phyloP scores from a whole-genome alignment of 1,140 invertebrate species.

The Bilobella aurantiaca region DNA sequence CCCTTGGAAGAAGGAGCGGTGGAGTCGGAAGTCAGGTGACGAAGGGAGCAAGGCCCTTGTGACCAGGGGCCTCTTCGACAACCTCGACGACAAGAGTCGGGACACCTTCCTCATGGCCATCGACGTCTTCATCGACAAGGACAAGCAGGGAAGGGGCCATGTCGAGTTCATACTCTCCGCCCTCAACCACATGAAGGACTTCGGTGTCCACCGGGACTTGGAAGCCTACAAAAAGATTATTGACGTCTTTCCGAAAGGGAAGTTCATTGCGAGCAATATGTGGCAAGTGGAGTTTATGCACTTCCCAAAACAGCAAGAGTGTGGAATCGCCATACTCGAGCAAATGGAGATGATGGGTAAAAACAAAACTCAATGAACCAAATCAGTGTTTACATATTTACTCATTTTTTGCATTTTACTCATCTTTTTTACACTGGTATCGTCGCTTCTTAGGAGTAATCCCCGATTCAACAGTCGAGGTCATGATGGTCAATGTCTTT shows the following conservation, averaged over 20 bases:
- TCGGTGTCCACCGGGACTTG: slow-evolving; percentile 78
- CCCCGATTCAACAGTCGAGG: slow-evolving; percentile 77
- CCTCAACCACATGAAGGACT: slow-evolving; percentile 76
- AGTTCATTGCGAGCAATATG: slow-evolving; percentile 66
- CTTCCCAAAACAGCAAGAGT: slow-evolving; percentile 89
- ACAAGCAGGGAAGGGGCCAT: slow-evolving; percentile 58
- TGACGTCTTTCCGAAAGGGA: slow-evolving; percentile 84
- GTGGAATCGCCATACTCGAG: slow-evolving; percentile 70
- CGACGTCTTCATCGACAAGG: slow-evolving; percentile 54
- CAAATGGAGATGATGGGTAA: slow-evolving; percentile 83
- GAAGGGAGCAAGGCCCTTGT: no score
- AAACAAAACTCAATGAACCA: no score
- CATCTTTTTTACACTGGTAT: no score
- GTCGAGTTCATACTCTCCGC: slow-evolving; percentile 90
- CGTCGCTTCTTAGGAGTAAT: slow-evolving; percentile 65
- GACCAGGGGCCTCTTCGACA: slow-evolving; percentile 42
- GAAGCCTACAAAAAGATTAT: slow-evolving; percentile 83
- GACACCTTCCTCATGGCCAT: slow-evolving; percentile 62
- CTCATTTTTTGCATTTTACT: no score
- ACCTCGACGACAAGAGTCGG: slow-evolving; percentile 55
- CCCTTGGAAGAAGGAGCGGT: no score
- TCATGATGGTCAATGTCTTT: slow-evolving; percentile 71
- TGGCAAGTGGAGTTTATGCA: slow-evolving; percentile 80
- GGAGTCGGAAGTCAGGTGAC: no score
- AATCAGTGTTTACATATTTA: no score